Percentiles rank a stretch among this genome's conserved stretches.
Evolutionary conservation across 2,888 invertebrate genomes (phyloP).

Genomic region (Ophioninae sp.): DNA sequence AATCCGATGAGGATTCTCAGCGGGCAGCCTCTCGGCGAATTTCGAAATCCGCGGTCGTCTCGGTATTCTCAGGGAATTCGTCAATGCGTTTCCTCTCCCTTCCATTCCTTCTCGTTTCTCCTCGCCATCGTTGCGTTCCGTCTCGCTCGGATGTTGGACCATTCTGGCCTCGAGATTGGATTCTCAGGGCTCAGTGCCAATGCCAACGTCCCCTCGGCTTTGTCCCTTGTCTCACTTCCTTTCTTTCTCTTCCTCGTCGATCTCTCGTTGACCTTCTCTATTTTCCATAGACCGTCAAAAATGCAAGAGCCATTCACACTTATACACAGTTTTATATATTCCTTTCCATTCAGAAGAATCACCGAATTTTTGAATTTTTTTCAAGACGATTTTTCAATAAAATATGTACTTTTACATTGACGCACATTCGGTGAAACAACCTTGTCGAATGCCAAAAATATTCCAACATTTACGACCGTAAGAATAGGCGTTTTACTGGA

Average conservation of each 20-base stretch:
- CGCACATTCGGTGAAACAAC: too few species aligned
- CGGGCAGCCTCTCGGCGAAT: slow-evolving; percentile 47
- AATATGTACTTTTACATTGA: too few species aligned
- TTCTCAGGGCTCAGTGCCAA: slow-evolving; percentile 60
- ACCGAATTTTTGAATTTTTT: too few species aligned
- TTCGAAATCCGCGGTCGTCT: slow-evolving; percentile 65
- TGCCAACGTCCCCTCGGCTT: slow-evolving; percentile 55
- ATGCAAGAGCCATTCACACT: background rate
- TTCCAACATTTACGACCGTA: background rate
- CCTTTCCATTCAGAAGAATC: too few species aligned
- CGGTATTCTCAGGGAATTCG: slow-evolving; percentile 62
- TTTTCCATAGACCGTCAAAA: background rate
- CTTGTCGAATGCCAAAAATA: background rate
- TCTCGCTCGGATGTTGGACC: slow-evolving; percentile 30
- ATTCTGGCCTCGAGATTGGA: slow-evolving; percentile 54
- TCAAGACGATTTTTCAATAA: too few species aligned
- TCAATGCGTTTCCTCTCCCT: slow-evolving; percentile 36
- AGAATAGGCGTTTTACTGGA: background rate
- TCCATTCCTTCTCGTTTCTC: background rate
- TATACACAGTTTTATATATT: background rate
- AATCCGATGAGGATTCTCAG: slow-evolving; percentile 50
- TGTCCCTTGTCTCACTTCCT: slow-evolving; percentile 19
- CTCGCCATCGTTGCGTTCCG: background rate
- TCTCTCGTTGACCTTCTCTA: slow-evolving; percentile 1
- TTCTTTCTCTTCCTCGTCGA: slow-evolving; percentile 21